Evolutionary conservation across 2,888 invertebrate genomes (phyloP).

Genomic region (Yponomeuta evonymella): DNA sequence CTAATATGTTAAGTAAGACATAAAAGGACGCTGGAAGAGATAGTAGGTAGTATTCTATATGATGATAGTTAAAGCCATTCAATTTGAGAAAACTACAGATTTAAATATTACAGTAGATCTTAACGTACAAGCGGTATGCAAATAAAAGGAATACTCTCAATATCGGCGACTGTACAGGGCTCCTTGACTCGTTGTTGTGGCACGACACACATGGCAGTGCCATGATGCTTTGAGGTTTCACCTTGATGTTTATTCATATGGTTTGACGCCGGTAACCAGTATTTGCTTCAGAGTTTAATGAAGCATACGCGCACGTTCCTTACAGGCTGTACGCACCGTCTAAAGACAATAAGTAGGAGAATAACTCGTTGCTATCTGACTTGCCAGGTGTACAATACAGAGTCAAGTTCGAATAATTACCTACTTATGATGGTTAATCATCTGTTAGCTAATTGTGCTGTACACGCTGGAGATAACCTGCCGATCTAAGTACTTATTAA

Average conservation of each 20-base stretch:
- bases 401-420: neutral
- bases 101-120: too few species aligned
- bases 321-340: neutral
- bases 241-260: conserved; percentile 71
- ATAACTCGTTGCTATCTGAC: neutral
- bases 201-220: neutral
- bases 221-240: conserved; percentile 41
- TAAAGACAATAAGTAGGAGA: neutral
- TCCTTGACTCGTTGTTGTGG: neutral
- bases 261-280: conserved; percentile 42
- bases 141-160: too few species aligned
- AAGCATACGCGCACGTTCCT: neutral
- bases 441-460: neutral
- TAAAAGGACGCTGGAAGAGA: neutral
- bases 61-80: too few species aligned
- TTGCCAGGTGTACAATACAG: neutral
- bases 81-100: too few species aligned
- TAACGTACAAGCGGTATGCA: too few species aligned
- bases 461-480: neutral
- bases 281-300: conserved; percentile 27
- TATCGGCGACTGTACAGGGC: neutral
- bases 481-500: too few species aligned
- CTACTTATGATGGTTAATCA: neutral
- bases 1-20: neutral
- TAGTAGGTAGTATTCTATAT: too few species aligned